These are phyloP conservation scores for Epistrophella euchroma DNA, from an alignment of 2,888 invertebrate species.

Conservation along the genomic window DNA sequence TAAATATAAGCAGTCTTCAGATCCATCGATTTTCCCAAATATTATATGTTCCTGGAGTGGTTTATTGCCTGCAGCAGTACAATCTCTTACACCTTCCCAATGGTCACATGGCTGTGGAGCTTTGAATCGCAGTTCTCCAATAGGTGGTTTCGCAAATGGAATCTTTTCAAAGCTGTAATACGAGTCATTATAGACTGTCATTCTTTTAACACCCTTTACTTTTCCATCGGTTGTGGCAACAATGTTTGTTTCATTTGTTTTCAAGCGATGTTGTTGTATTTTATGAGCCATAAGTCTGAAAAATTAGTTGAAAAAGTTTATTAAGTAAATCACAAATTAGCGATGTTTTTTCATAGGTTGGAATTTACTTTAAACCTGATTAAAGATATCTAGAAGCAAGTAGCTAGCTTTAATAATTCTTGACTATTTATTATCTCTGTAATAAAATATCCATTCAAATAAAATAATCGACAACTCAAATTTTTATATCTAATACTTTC, in stretches of 20 bases:
- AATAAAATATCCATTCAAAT: too few relatives aligned
- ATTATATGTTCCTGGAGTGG: slow-evolving; percentile 81
- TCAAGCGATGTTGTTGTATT: slow-evolving; percentile 80
- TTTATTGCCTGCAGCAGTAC: slow-evolving; percentile 80
- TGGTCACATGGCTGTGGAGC: slow-evolving; percentile 83
- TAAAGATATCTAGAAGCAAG: too few relatives aligned
- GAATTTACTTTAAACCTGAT: too few relatives aligned
- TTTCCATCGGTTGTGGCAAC: slow-evolving; percentile 82
- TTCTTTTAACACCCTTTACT: slow-evolving; percentile 81
- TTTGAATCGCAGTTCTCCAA: slow-evolving; percentile 82
- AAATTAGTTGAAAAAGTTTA: neutral
- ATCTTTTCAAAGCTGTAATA: slow-evolving; percentile 83
- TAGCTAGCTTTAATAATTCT: too few relatives aligned
- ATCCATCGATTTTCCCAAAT: slow-evolving; percentile 82
- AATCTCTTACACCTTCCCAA: slow-evolving; percentile 84
- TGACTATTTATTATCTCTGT: too few relatives aligned
- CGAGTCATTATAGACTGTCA: slow-evolving; percentile 80
- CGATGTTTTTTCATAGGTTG: too few relatives aligned
- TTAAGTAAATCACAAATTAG: too few relatives aligned
- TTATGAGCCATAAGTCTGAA: slow-evolving; percentile 44
- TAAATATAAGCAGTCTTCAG: slow-evolving; percentile 85
- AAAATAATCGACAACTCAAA: too few relatives aligned
- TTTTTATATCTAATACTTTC: too few relatives aligned
- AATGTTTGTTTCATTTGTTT: slow-evolving; percentile 80
- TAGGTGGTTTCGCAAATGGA: slow-evolving; percentile 83